Evolutionary conservation across 2,797 vertebrate genomes (phyloP).

Genomic region (Myotis myotis): DNA sequence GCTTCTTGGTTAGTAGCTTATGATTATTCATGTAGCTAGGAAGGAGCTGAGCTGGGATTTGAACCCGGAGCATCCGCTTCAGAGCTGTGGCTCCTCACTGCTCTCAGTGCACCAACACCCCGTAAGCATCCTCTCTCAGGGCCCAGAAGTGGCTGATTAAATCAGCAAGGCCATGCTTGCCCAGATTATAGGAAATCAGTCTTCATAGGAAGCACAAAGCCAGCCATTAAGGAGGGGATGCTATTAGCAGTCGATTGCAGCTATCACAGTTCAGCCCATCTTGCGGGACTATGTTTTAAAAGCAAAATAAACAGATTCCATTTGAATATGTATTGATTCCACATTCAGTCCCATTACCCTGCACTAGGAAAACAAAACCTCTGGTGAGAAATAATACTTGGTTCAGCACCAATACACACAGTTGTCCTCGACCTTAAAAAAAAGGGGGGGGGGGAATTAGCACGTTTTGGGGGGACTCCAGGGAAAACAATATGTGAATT

Average conservation of each 20-base stretch:
- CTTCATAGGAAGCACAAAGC: constrained; percentile 2
- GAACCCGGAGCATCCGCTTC: background rate
- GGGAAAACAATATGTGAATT: constrained; percentile 35
- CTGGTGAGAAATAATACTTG: constrained; percentile 40
- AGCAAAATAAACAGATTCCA: constrained; percentile 60
- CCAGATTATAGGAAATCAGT: background rate
- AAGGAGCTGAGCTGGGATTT: background rate
- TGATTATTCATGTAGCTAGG: background rate
- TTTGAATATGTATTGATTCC: constrained; percentile 48
- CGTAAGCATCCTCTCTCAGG: background rate
- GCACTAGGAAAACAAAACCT: constrained; percentile 35
- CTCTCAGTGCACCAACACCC: background rate
- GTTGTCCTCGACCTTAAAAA: background rate
- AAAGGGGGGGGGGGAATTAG: background rate
- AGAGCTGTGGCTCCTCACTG: background rate
- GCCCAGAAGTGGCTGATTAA: background rate
- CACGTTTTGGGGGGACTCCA: background rate
- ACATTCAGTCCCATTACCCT: constrained; percentile 36
- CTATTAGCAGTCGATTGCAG: background rate
- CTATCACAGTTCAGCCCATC: constrained; percentile 37
- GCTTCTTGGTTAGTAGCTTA: background rate
- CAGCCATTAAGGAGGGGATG: background rate
- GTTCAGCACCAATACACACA: constrained; percentile 20
- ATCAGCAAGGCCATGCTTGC: background rate
- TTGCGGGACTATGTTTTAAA: constrained; percentile 50